Base-by-base conservation (phyloP, 2,797 vertebrate genomes). In the Rhadinocentrus ornatus region DNA sequence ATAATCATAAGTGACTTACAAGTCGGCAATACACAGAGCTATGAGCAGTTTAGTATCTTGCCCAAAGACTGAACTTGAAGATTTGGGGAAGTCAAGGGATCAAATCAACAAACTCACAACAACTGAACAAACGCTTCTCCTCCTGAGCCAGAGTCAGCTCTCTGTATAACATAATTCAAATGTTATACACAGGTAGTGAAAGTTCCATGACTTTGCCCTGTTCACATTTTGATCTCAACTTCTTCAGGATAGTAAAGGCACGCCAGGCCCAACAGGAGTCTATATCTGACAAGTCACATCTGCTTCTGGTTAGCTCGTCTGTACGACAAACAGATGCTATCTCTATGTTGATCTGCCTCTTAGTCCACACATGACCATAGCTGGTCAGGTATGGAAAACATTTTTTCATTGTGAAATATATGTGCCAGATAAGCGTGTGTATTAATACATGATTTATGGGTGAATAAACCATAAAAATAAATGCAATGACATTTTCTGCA, bases 241-340 rank as follows among this genome's bases (percentile, higher is more conserved):
- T 86, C 85, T 91, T 85, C 89, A 94, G 90, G 88, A 95, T 82
- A 93, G 88, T 91, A 90, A 93, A 93, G 91, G 91, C 84, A 89
- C 74, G 78, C 92, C 84, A 87, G 91, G 92, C 85, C 85, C 90
- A 91, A 92, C 91, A 89, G 86, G 88, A 94, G 92, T 90, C 93
- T 89, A 84, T 86, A 83, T 93, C 92, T 93, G 90, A 91, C 92
- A 72, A 92, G 85, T 75, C 85, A 88, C 94, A 96, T 95, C 94
- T 96, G 94, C 86, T 94, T 93, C 92, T 89, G 84, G 90, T 95
- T 95, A 93, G 83, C 81, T 76, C 81, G 85, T 91, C 93, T 92
- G 87, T 89, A 93, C 85, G 86, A 86, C 66, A 92, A 91, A 91
- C 91, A 93, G 91, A 93, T 94, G 85, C 77, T 90, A 91, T 89